Conservation (phyloP, 2,113 vertebrate species). For the Salvelinus sp. region DNA sequence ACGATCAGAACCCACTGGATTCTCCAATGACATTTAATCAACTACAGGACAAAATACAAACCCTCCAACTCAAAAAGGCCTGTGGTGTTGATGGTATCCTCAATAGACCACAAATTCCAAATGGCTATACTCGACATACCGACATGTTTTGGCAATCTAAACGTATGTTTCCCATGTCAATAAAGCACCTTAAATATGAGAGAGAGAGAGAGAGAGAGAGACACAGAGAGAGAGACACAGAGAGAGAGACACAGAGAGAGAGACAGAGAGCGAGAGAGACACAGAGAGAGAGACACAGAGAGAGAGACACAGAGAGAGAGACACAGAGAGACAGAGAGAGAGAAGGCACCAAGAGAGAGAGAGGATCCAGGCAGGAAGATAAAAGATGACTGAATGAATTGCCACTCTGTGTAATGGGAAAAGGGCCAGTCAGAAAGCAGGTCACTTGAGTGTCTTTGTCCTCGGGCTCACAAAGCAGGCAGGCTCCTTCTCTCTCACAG, state of each 20-base stretch:
- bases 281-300: not conserved
- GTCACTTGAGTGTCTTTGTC: conserved; percentile 67
- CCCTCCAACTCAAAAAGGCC: too few relatives aligned
- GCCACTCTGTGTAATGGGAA: not conserved
- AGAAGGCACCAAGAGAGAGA: conserved; percentile 28
- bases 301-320: not conserved
- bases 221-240: not conserved
- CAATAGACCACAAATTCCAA: too few relatives aligned
- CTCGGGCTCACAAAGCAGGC: conserved; percentile 9
- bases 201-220: not conserved
- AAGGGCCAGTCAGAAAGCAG: conserved; percentile 50
- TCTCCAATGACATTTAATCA: too few relatives aligned
- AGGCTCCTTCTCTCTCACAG: conserved; percentile 31
- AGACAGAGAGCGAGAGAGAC: not conserved
- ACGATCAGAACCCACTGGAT: too few relatives aligned
- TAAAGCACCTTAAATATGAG: too few relatives aligned
- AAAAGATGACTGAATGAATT: not conserved
- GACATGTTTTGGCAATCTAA: too few relatives aligned
- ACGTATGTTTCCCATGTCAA: too few relatives aligned
- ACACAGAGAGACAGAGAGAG: not conserved
- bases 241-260: not conserved
- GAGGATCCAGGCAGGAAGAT: not conserved
- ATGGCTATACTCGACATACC: too few relatives aligned
- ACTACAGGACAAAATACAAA: too few relatives aligned
- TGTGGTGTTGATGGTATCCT: too few relatives aligned